Base-by-base conservation (phyloP, 2,888 invertebrate genomes). In the Pelosia muscerda region DNA sequence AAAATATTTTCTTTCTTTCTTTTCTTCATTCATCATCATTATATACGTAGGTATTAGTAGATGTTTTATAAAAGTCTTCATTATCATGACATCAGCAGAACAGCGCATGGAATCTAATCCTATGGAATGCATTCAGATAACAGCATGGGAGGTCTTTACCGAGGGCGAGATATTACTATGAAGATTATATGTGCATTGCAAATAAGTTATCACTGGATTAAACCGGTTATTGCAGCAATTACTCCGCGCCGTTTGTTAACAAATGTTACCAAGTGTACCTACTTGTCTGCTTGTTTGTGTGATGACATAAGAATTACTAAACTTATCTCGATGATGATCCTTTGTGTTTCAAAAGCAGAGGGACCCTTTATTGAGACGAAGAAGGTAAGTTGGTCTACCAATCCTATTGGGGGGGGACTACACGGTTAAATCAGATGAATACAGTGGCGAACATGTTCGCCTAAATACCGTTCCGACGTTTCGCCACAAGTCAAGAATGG, bases 111-210 rank as follows among this genome's bases (percentile, higher is more conserved):
- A 68, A 79, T 72, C 74, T 82, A 75, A 81, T 81, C 76, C 73
- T 42, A 31, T 42, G 78, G 82, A 81, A 82, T 81, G 82, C 75
- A 67, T 65, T 77, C 79, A 26, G 57, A 82, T 82, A 81, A 76
- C 72, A 70, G 67, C 73, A 63, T 75, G 82, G 82, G 81, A 72
- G 81, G 75, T 75, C 80, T 73, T 63, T 19, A 58, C 49, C 13
- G 23, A 60, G 22, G 38, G 13, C 22, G 22, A 11, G 25, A 62
- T 66, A 74, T 74, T 57, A 71, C 10, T 42, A 54, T 49, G 5
- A 49, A 54, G 55, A 65, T 71, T 42, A 6, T 49, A 65, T 61
- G 57, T 56, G 60, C 61, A 61, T 56, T 53, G 68, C 60, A 69
- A 60, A 59, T 68, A 31, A 64, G 19, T 62, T 65, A 65, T 61